These are phyloP conservation scores for Quadriops clusia DNA, from an alignment of 2,888 invertebrate species.

Conservation along the genomic window DNA sequence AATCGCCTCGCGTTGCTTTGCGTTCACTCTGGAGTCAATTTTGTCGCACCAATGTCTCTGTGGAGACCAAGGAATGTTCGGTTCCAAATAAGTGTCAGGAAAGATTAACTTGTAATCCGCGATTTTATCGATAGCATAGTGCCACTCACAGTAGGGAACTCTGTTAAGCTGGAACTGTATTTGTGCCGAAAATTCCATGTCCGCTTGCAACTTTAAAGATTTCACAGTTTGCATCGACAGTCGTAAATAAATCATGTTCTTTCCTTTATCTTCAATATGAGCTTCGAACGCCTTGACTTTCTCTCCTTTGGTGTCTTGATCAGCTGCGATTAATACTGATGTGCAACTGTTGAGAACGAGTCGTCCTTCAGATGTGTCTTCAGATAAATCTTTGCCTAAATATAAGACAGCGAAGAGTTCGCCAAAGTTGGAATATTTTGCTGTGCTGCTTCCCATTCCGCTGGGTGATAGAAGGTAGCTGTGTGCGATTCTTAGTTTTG, in stretches of 20 bases:
- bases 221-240: constrained; percentile 54
- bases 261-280: constrained; percentile 47
- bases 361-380: constrained; percentile 71
- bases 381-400: constrained; percentile 61
- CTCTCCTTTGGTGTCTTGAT: constrained; percentile 15
- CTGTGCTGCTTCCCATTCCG: constrained; percentile 55
- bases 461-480: constrained; percentile 59
- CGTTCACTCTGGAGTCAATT: constrained; percentile 53
- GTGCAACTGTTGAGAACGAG: constrained; percentile 66
- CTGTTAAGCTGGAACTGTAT: constrained; percentile 74
- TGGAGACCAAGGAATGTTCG: constrained; percentile 57
- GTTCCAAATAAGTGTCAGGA: constrained; percentile 51
- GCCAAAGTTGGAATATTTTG: constrained; percentile 64
- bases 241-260: constrained; percentile 63
- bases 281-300: constrained; percentile 56
- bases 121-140: constrained; percentile 66
- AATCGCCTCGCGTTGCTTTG: constrained; percentile 68
- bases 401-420: constrained; percentile 65
- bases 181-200: constrained; percentile 53
- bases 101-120: constrained; percentile 59
- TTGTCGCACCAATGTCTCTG: constrained; percentile 55
- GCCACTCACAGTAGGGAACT: constrained; percentile 74
- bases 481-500: constrained; percentile 48
- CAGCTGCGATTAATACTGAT: constrained; percentile 45
- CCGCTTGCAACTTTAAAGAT: constrained; percentile 45